Evolutionary conservation across 2,888 invertebrate genomes (phyloP).

Genomic region (Quadroppia sp.): DNA sequence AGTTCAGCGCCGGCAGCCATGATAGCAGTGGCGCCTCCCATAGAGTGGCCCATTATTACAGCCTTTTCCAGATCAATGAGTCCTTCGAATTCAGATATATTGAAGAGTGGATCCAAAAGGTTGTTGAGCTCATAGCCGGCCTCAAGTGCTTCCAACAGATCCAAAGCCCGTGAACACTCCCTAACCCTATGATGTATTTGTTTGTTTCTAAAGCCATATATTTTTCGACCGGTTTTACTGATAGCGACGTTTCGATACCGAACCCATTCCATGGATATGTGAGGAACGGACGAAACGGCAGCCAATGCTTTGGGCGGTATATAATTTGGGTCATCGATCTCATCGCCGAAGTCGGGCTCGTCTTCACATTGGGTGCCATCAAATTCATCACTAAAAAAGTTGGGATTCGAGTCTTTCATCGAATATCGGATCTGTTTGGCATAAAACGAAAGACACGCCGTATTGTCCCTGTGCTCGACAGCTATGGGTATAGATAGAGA

Average conservation of each 20-base stretch:
- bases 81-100: slow-evolving; percentile 51
- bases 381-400: slow-evolving; percentile 35
- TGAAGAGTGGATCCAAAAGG: slow-evolving; percentile 54
- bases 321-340: slow-evolving; percentile 44
- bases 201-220: slow-evolving; percentile 38
- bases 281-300: slow-evolving; percentile 36
- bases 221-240: background rate
- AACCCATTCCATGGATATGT: slow-evolving; percentile 43
- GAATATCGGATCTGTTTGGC: slow-evolving; percentile 40
- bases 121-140: slow-evolving; percentile 56
- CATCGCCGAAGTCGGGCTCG: slow-evolving; percentile 42
- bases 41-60: slow-evolving; percentile 63
- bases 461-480: slow-evolving; percentile 46
- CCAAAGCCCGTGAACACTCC: slow-evolving; percentile 58
- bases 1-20: slow-evolving; percentile 58
- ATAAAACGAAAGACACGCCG: slow-evolving; percentile 48
- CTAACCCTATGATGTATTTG: slow-evolving; percentile 57
- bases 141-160: slow-evolving; percentile 57
- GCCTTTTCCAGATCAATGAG: slow-evolving; percentile 56
- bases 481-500: slow-evolving; percentile 27
- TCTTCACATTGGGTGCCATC: slow-evolving; percentile 29
- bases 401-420: slow-evolving; percentile 39
- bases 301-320: slow-evolving; percentile 40
- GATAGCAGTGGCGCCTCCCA: slow-evolving; percentile 63
- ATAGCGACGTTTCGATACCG: slow-evolving; percentile 27